A percentile compares a stretch with the other conserved stretches of the same genome.
Conservation (phyloP, 2,888 invertebrate species). For the Oscheius myriophilus region DNA sequence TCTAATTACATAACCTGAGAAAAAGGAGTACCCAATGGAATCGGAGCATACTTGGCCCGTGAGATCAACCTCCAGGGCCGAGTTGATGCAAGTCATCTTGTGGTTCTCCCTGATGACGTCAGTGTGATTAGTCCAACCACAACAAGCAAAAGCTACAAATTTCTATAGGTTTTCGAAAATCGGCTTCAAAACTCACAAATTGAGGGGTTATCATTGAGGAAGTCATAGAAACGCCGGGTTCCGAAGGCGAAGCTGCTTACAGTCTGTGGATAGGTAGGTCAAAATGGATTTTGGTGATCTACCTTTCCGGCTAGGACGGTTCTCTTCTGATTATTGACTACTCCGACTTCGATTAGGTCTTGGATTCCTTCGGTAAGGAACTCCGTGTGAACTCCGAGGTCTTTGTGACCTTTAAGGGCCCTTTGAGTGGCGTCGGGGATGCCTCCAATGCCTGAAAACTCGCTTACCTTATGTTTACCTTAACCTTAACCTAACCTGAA, state of each 20-base stretch:
- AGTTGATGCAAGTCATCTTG: slow-evolving; percentile 92
- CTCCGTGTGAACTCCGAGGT: slow-evolving; percentile 93
- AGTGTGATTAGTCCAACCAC: slow-evolving; percentile 38
- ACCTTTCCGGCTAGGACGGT: slow-evolving; percentile 63
- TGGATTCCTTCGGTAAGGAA: slow-evolving; percentile 95
- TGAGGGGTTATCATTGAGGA: slow-evolving; percentile 91
- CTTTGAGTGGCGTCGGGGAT: slow-evolving; percentile 92
- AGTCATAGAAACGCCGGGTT: slow-evolving; percentile 85
- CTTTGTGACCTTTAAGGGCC: slow-evolving; percentile 84
- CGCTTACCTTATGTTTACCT: neutral
- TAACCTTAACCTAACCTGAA: neutral
- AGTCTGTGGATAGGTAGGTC: slow-evolving; percentile 12
- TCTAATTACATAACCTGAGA: slow-evolving; percentile 74
- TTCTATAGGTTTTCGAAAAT: neutral
- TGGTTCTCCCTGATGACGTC: slow-evolving; percentile 21
- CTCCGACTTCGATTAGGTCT: slow-evolving; percentile 84
- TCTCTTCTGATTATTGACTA: slow-evolving; percentile 87
- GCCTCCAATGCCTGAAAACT: slow-evolving; percentile 81
- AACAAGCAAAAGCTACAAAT: slow-evolving; percentile 42
- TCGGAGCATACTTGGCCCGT: slow-evolving; percentile 93
- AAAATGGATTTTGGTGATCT: neutral
- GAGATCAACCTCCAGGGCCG: slow-evolving; percentile 91
- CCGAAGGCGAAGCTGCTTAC: slow-evolving; percentile 85
- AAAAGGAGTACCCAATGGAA: slow-evolving; percentile 84
- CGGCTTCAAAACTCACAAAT: slow-evolving; percentile 36